These are phyloP conservation scores for Nothura maculosa DNA, from an alignment of 2,797 vertebrate genomes.

Conservation along the genomic window DNA sequence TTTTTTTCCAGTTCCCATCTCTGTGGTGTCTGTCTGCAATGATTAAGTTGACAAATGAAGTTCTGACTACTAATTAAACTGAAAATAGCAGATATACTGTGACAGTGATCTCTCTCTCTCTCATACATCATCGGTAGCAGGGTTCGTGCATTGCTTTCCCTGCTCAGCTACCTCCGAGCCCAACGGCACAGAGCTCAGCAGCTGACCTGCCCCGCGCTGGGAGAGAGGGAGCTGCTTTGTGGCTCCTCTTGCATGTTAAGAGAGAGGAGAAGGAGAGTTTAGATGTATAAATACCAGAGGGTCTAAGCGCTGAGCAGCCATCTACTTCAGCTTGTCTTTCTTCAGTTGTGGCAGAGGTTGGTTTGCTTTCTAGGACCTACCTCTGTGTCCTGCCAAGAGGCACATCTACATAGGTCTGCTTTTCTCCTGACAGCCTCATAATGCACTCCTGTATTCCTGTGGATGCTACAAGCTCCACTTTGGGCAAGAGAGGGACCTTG, in stretches of 20 bases:
- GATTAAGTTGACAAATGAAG: slow-evolving; percentile 75
- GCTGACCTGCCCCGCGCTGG: neutral
- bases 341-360: neutral
- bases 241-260: neutral
- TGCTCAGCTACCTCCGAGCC: neutral
- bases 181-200: neutral
- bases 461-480: neutral
- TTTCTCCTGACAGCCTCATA: neutral
- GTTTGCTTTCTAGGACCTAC: neutral
- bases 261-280: neutral
- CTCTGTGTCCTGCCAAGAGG: accelerated
- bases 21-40: slow-evolving; percentile 47
- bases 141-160: neutral
- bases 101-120: slow-evolving; percentile 47
- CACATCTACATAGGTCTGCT: accelerated
- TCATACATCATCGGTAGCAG: slow-evolving; percentile 40
- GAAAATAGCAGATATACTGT: slow-evolving; percentile 57
- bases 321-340: neutral
- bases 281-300: neutral
- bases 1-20: neutral
- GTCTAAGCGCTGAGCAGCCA: neutral
- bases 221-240: neutral
- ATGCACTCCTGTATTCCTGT: neutral
- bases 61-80: slow-evolving; percentile 72
- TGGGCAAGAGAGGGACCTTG: neutral